A percentile compares a stretch with the other conserved stretches of the same genome.
These are phyloP conservation scores for Popillia japonica DNA, from an alignment of 1,140 invertebrate genomes.

Conservation along the genomic window DNA sequence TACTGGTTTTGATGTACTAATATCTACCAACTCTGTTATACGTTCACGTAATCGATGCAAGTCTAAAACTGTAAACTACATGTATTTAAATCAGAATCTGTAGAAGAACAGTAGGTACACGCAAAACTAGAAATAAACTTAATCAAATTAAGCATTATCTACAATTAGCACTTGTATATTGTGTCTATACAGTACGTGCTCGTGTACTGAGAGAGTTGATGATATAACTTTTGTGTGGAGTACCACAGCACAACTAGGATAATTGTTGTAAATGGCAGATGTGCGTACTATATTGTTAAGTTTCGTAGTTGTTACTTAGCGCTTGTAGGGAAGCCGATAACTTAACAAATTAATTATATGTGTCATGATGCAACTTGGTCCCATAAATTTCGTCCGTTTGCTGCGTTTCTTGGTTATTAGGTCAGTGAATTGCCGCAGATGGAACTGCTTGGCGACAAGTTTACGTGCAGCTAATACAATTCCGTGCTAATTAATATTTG, in stretches of 20 bases:
- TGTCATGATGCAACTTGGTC: conserved; percentile 12
- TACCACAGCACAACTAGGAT: not conserved
- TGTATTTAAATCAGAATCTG: too few species aligned
- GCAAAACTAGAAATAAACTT: not conserved
- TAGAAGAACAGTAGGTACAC: not conserved
- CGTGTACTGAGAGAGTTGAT: not conserved
- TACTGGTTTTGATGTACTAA: too few species aligned
- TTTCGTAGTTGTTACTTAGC: conserved; percentile 13
- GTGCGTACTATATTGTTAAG: not conserved
- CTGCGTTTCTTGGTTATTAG: conserved; percentile 31
- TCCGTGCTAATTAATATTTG: conserved; percentile 7
- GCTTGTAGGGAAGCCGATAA: not conserved
- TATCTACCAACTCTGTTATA: too few species aligned
- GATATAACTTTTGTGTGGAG: not conserved
- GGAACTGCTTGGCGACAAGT: not conserved
- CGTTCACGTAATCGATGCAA: too few species aligned
- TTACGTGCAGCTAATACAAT: conserved; percentile 26
- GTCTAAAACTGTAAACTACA: too few species aligned
- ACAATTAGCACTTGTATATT: not conserved
- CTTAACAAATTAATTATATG: conserved; percentile 28
- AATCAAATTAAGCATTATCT: not conserved
- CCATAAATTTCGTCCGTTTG: conserved; percentile 20
- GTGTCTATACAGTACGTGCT: not conserved
- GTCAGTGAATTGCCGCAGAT: conserved; percentile 27
- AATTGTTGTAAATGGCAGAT: not conserved